A percentile compares a stretch with the other conserved stretches of the same genome.
phyloP scores from a whole-genome alignment of 2,888 invertebrate species.

The Stenodera caucasica region DNA sequence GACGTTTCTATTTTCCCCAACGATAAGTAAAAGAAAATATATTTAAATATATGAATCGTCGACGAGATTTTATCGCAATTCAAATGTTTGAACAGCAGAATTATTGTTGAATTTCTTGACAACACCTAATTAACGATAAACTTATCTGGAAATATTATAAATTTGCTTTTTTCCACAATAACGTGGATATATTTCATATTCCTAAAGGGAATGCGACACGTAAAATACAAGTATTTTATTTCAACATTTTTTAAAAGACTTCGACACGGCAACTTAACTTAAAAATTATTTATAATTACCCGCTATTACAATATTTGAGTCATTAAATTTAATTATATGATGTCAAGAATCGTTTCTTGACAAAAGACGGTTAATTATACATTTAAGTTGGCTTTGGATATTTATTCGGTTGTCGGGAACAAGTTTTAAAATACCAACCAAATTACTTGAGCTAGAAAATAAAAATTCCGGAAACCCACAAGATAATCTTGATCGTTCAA shows the following conservation, averaged over 20 bases:
- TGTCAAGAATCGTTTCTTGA: not conserved
- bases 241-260: not conserved
- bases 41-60: too few species aligned
- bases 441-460: too few species aligned
- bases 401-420: not conserved
- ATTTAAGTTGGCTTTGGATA: too few species aligned
- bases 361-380: not conserved
- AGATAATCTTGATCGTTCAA: too few species aligned
- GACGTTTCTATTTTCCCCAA: too few species aligned
- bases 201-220: not conserved
- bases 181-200: too few species aligned
- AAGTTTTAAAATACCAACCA: conserved; percentile 1
- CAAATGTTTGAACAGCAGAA: not conserved
- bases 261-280: not conserved
- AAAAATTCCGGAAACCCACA: too few species aligned
- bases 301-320: not conserved
- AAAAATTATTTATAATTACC: conserved; percentile 2
- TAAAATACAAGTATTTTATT: not conserved
- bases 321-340: conserved; percentile 4
- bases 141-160: not conserved
- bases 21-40: too few species aligned
- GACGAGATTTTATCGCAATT: too few species aligned
- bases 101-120: not conserved
- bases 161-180: too few species aligned
- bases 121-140: not conserved